Percentiles rank a stretch among this genome's conserved stretches.
Conservation (phyloP, 1,140 invertebrate genomes). For the Dendroctonus ponderosae region DNA sequence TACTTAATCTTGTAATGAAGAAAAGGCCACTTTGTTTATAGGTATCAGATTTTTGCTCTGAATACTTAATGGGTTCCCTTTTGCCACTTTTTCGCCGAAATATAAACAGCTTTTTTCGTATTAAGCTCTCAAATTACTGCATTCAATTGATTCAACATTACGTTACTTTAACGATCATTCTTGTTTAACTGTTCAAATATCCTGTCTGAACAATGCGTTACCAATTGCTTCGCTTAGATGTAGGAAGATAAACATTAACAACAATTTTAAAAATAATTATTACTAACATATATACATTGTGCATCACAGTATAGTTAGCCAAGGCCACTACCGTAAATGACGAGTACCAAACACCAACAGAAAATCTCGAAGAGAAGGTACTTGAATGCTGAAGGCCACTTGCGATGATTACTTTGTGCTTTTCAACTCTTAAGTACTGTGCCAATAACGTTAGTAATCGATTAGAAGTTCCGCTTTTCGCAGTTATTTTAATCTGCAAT, state of each 20-base stretch:
- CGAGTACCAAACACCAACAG: conserved; percentile 18
- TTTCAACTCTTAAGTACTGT: conserved; percentile 14
- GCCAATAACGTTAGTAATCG: background rate
- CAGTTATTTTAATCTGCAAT: too few relatives aligned
- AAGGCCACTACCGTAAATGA: conserved; percentile 9
- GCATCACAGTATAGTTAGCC: conserved; percentile 10
- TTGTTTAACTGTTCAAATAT: background rate
- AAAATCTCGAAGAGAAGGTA: conserved; percentile 13
- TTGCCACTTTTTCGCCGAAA: background rate
- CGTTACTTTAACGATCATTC: background rate
- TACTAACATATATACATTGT: conserved; percentile 10
- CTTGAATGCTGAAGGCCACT: conserved; percentile 7
- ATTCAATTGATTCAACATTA: background rate
- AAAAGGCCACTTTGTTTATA: conserved; percentile 19
- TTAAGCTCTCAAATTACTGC: background rate
- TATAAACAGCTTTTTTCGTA: background rate
- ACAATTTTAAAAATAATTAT: conserved; percentile 11
- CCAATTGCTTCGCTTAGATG: background rate
- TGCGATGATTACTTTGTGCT: conserved; percentile 10
- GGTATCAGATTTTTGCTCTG: conserved; percentile 3
- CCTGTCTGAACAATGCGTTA: background rate
- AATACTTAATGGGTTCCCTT: background rate
- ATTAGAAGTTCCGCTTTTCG: too few relatives aligned
- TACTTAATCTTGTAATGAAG: conserved; percentile 10
- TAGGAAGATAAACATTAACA: conserved; percentile 18